A percentile compares a stretch with the other conserved stretches of the same genome.
Conservation (phyloP, 1,140 invertebrate species). For the Cydia fagiglandana region DNA sequence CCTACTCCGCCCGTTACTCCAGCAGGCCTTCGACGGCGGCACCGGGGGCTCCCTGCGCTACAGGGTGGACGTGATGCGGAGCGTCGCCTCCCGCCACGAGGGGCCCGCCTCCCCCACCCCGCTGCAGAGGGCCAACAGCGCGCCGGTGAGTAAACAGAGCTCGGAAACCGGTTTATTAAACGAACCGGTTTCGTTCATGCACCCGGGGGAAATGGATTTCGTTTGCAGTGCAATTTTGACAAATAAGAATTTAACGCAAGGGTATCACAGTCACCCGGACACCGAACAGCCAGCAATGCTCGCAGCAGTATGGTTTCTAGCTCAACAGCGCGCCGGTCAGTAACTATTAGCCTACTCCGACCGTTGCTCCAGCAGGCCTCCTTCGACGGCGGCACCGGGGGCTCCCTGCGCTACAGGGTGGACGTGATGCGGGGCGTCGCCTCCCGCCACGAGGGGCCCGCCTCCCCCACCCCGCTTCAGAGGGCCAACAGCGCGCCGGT, state of each 20-base stretch:
- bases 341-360: too few relatives aligned
- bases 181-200: too few relatives aligned
- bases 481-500: constrained; percentile 52
- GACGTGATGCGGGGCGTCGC: constrained; percentile 91
- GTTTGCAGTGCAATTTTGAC: too few relatives aligned
- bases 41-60: constrained; percentile 79
- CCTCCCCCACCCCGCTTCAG: constrained; percentile 32
- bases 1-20: too few relatives aligned
- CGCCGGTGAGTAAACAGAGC: constrained; percentile 50
- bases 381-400: constrained; percentile 82
- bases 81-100: constrained; percentile 80
- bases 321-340: too few relatives aligned
- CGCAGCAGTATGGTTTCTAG: too few relatives aligned
- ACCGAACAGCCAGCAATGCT: too few relatives aligned
- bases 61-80: constrained; percentile 90
- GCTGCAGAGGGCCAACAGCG: constrained; percentile 40
- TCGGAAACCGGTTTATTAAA: too few relatives aligned
- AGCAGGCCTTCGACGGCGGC: constrained; percentile 81
- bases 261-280: too few relatives aligned
- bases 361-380: constrained; percentile 63
- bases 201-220: too few relatives aligned
- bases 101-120: constrained; percentile 31
- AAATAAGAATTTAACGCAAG: too few relatives aligned
- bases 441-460: constrained; percentile 50
- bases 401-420: constrained; percentile 83